These are phyloP conservation scores for Mellilla xanthometata DNA, from an alignment of 2,888 invertebrate species.

Conservation along the genomic window DNA sequence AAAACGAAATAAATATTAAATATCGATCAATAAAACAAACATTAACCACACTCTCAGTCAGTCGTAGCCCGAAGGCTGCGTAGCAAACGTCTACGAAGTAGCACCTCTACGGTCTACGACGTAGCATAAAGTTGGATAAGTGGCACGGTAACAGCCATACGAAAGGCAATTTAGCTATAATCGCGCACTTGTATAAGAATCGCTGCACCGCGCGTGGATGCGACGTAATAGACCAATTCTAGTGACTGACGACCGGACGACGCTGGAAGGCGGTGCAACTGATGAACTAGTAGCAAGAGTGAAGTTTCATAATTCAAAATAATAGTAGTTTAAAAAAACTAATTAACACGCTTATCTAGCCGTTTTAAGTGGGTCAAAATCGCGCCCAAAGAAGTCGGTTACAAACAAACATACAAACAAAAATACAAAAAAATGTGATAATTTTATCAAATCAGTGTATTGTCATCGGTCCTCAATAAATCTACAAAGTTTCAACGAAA, in stretches of 20 bases:
- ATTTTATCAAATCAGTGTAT: no score
- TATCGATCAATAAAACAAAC: neutral
- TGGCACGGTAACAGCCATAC: constrained; percentile 46
- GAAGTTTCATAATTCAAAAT: no score
- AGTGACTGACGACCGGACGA: constrained; percentile 72
- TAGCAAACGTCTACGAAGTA: constrained; percentile 5
- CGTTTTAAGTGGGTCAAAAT: no score
- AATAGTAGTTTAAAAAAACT: no score
- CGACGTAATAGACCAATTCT: constrained; percentile 76
- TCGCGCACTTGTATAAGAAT: constrained; percentile 69
- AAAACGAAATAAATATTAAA: no score
- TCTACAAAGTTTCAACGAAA: no score
- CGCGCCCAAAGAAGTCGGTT: no score
- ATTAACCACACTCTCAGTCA: neutral
- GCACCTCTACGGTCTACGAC: constrained; percentile 14
- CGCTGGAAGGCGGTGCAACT: constrained; percentile 30
- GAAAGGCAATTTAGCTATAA: constrained; percentile 66
- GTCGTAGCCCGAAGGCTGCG: neutral
- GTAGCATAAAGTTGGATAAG: constrained; percentile 23
- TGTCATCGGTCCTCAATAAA: no score
- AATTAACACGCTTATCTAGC: no score
- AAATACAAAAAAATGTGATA: no score
- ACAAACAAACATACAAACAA: no score
- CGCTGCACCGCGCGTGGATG: constrained; percentile 67
- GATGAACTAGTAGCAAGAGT: constrained; percentile 14